Conservation (phyloP, 2,888 invertebrate genomes). For the Chromoteleia sp. region DNA sequence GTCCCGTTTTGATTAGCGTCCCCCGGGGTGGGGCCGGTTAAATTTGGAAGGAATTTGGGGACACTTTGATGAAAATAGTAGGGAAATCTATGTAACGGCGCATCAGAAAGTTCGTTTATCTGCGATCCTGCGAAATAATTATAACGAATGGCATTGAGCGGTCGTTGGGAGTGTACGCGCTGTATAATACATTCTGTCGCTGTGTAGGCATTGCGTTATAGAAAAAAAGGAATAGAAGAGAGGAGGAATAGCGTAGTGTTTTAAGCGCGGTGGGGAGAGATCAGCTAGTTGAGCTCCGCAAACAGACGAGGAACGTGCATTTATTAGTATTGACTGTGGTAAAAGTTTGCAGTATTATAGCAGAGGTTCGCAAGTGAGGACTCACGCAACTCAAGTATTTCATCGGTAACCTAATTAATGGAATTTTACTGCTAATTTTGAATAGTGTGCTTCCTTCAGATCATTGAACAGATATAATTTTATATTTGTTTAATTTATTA, state of each 20-base stretch:
- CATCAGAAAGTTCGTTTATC: conserved; percentile 17
- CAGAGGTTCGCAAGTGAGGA: conserved; percentile 29
- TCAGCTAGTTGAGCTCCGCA: background rate
- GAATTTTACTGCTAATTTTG: background rate
- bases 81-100: background rate
- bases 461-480: no score
- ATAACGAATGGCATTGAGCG: conserved; percentile 26
- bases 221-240: background rate
- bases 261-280: conserved; percentile 3
- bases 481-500: no score
- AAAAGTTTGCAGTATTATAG: conserved; percentile 38
- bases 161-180: conserved; percentile 13
- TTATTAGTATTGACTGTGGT: conserved; percentile 34
- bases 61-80: conserved; percentile 1
- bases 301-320: conserved; percentile 21
- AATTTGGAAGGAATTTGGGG: conserved; percentile 17
- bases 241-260: background rate
- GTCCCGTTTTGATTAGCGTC: background rate
- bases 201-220: conserved; percentile 16
- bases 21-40: background rate
- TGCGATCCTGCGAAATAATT: conserved; percentile 41
- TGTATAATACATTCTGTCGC: background rate
- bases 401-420: conserved; percentile 19
- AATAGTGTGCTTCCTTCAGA: background rate
- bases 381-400: conserved; percentile 5